A percentile compares a stretch with the other conserved stretches of the same genome.
phyloP scores from a whole-genome alignment of 1,140 invertebrate genomes.

The Aphis gossypii region DNA sequence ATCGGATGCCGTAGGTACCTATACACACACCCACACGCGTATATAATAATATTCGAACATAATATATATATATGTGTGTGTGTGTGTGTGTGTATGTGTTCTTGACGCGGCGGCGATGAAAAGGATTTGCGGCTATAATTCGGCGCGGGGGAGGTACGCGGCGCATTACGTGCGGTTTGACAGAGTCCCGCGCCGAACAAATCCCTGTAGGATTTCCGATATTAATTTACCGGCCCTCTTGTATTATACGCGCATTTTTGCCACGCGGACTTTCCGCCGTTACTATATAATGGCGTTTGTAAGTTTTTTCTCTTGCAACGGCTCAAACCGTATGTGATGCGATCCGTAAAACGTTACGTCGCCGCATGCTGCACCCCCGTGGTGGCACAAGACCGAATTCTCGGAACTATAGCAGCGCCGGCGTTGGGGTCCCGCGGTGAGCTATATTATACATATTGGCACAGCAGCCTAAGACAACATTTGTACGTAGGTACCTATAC shows the following conservation, averaged over 20 bases:
- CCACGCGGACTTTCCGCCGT: neutral
- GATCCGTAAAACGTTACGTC: neutral
- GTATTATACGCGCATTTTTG: neutral
- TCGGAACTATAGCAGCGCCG: neutral
- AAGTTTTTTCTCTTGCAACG: neutral
- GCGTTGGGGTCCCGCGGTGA: neutral
- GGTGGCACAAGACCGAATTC: neutral
- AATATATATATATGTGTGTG: neutral
- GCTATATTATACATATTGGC: neutral
- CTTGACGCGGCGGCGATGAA: slow-evolving; percentile 3
- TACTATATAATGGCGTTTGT: neutral
- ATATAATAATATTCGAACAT: neutral
- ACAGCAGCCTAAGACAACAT: neutral
- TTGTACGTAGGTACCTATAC: no score
- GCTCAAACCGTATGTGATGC: neutral
- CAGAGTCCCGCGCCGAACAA: slow-evolving; percentile 5
- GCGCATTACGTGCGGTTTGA: neutral
- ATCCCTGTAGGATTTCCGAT: slow-evolving; percentile 42
- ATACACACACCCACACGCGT: neutral
- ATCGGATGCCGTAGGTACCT: neutral
- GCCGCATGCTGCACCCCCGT: neutral
- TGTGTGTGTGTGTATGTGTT: neutral
- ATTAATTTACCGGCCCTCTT: slow-evolving; percentile 46
- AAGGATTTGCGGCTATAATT: slow-evolving; percentile 38
- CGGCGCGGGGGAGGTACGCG: neutral